Base-by-base conservation (phyloP, 1,140 invertebrate genomes). In the Chironomus tepperi region DNA sequence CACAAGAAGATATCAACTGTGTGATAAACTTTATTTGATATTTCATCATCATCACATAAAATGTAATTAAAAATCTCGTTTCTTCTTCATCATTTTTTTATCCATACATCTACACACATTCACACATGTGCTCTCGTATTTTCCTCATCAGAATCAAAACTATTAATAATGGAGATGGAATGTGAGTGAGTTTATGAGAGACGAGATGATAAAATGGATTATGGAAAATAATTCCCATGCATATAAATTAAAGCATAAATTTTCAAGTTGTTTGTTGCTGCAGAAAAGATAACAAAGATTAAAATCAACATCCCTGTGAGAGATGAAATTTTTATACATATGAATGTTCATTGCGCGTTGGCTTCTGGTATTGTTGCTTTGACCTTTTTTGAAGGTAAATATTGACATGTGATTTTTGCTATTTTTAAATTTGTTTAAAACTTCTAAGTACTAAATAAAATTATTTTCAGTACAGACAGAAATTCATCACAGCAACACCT, bases 211-310 rank as follows among this genome's bases (percentile, higher is more conserved):
- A 57, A 57, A 57, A 57, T 57, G 47, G 47, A 57, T 57, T 57
- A 57, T 57, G 9, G n/a, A 18, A 9, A 16, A 70, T 70, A 18
- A 70, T 70, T 70, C 65, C 19, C 65, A 70, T 70, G 65, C 65
- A 70, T 70, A 70, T 70, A 70, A 70, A 70, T 70, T 70, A 21
- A 70, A 21, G 19, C 65, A 70, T 70, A 70, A 70, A 70, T 70
- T 70, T 70, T 70, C 65, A 19, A 70, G 65, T 70, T 70, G 65
- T 70, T 70, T 70, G 65, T 70, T 70, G n/a, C 15, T 18, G 19
- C 18, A 16, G 16, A 12, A 57, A 57, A 57, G 47, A 57, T 57
- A 70, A 21, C 65, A 21, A 70, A 70, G 65, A 70, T 70, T 70
- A 70, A 19, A 70, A 70, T 70, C 47, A 57, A 57, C 47, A 57